phyloP scores from a whole-genome alignment of 2,113 vertebrate species.

The Brienomyrus longianalis region DNA sequence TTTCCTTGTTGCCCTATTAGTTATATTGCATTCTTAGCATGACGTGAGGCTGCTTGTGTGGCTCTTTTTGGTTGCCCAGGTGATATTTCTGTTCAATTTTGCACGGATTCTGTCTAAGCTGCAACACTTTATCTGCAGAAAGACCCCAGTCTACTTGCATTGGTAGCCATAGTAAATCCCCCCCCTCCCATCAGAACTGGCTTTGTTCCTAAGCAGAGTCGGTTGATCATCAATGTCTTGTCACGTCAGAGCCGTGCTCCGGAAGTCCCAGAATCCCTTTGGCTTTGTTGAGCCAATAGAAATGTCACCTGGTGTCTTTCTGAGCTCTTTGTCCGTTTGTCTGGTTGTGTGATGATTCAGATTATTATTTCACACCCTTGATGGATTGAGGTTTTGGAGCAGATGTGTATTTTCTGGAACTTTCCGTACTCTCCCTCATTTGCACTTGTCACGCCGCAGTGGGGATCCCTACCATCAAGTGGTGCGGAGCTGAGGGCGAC shows the following conservation, averaged over 20 bases:
- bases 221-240: neutral
- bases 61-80: neutral
- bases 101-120: neutral
- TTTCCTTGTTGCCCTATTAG: neutral
- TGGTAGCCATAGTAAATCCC: neutral
- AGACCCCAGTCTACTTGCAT: neutral
- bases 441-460: constrained; percentile 52
- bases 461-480: constrained; percentile 91
- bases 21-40: neutral
- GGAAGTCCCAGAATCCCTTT: neutral
- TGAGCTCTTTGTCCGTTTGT: neutral
- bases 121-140: neutral
- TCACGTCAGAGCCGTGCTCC: neutral
- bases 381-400: neutral
- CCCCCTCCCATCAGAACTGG: neutral
- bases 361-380: neutral
- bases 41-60: neutral
- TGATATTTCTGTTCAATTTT: neutral
- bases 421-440: neutral
- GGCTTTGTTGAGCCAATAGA: neutral
- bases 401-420: neutral
- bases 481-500: constrained; percentile 93
- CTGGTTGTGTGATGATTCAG: neutral
- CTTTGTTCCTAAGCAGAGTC: neutral
- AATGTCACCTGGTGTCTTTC: neutral